Evolutionary conservation across 2,888 invertebrate species (phyloP).

Genomic region (Archaeoteleia sp.): DNA sequence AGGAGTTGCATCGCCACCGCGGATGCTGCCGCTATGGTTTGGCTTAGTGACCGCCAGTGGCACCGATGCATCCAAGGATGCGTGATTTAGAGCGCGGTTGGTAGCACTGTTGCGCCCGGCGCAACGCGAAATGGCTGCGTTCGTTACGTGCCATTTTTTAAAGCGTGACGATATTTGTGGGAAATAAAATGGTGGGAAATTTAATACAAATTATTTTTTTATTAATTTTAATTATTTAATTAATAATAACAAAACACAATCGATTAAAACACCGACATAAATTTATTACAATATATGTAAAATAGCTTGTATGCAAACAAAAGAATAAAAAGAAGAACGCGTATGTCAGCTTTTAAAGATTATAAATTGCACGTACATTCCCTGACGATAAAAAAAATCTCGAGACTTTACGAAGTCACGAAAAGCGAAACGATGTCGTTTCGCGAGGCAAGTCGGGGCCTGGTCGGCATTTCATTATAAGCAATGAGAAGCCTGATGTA

Average conservation of each 20-base stretch:
- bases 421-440: conserved; percentile 46
- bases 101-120: not conserved
- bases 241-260: too few species aligned
- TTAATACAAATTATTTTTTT: too few species aligned
- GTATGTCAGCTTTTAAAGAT: conserved; percentile 30
- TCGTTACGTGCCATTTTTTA: too few species aligned
- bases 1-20: conserved; percentile 39
- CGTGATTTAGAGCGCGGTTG: conserved; percentile 28
- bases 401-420: conserved; percentile 37
- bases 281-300: too few species aligned
- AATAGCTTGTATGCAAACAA: too few species aligned
- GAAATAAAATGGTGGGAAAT: too few species aligned
- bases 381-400: conserved; percentile 35
- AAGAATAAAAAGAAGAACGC: conserved; percentile 11
- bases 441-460: conserved; percentile 13
- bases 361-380: conserved; percentile 41
- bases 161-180: too few species aligned
- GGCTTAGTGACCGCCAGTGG: conserved; percentile 43
- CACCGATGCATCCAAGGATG: conserved; percentile 19
- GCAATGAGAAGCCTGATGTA: conserved; percentile 31
- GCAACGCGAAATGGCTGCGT: too few species aligned
- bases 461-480: conserved; percentile 31
- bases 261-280: too few species aligned
- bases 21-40: conserved; percentile 59
- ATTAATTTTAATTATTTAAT: too few species aligned